Evolutionary conservation across 2,888 invertebrate genomes (phyloP).

Genomic region (Carpatolechia fugitivella): DNA sequence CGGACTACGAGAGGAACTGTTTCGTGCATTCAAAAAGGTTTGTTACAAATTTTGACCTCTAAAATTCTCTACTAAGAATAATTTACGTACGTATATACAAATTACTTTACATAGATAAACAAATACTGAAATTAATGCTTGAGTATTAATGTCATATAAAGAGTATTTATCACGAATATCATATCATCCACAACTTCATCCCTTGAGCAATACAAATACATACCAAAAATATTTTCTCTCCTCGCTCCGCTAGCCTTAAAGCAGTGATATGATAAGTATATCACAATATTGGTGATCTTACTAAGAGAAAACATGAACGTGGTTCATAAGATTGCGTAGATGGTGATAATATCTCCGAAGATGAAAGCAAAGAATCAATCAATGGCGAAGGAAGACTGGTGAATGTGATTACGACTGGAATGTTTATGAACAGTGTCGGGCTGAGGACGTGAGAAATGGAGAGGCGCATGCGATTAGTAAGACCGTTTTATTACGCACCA

Average conservation of each 20-base stretch:
- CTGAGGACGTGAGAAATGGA: conserved; percentile 47
- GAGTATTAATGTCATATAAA: conserved; percentile 33
- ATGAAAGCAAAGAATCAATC: not conserved
- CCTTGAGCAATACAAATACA: conserved; percentile 70
- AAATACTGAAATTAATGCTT: conserved; percentile 35
- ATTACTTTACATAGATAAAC: conserved; percentile 42
- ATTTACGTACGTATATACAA: conserved; percentile 48
- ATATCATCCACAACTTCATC: conserved; percentile 28
- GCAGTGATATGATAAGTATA: conserved; percentile 71
- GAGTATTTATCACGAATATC: conserved; percentile 50
- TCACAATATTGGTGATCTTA: conserved; percentile 50
- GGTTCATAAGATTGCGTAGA: not conserved
- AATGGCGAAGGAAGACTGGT: not conserved
- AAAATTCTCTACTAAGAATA: conserved; percentile 38
- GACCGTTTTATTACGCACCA: conserved; percentile 5
- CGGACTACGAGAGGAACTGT: conserved; percentile 75
- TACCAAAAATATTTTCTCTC: conserved; percentile 71
- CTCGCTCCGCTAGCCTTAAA: conserved; percentile 50
- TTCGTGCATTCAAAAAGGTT: conserved; percentile 71
- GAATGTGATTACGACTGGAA: not conserved
- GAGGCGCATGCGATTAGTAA: conserved; percentile 38
- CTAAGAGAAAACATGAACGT: conserved; percentile 24
- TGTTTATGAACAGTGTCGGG: conserved; percentile 37
- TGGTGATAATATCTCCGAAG: conserved; percentile 7
- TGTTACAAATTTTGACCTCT: conserved; percentile 68